These are phyloP conservation scores for Aromia moschata DNA, from an alignment of 2,888 invertebrate species.

Conservation along the genomic window DNA sequence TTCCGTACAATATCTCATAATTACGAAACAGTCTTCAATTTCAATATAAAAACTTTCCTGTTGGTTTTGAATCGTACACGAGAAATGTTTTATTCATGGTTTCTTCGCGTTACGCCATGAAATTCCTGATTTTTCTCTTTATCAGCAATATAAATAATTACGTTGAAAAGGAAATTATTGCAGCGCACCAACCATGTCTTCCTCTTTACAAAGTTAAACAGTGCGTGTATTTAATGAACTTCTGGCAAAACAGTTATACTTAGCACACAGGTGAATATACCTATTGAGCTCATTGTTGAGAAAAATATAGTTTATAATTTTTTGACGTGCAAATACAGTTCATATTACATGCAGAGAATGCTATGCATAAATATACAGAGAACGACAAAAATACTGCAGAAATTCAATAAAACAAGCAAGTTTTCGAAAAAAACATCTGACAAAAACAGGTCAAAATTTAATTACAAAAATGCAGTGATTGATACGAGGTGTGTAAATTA, in stretches of 20 bases:
- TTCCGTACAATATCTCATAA: neutral
- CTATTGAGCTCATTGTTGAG: neutral
- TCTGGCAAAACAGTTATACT: conserved; percentile 15
- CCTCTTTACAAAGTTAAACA: conserved; percentile 9
- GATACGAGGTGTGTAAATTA: too few relatives aligned
- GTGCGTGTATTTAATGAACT: conserved; percentile 24
- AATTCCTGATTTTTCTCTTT: neutral
- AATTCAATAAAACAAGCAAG: too few relatives aligned
- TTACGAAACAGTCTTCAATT: neutral
- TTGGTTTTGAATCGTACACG: neutral
- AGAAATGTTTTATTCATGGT: neutral
- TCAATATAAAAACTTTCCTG: neutral
- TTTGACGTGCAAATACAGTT: too few relatives aligned
- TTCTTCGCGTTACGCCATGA: conserved; percentile 5
- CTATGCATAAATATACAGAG: too few relatives aligned
- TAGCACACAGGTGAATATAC: conserved; percentile 15
- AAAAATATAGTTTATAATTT: conserved; percentile 2
- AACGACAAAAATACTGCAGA: neutral
- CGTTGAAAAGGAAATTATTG: conserved; percentile 20
- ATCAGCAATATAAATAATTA: conserved; percentile 15
- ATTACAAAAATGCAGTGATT: too few relatives aligned
- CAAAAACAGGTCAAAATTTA: too few relatives aligned
- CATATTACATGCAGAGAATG: too few relatives aligned
- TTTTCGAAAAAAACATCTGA: too few relatives aligned
- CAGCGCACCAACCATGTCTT: conserved; percentile 17